Evolutionary conservation across 2,113 vertebrate genomes (phyloP).

Genomic region (Spizaetus ornatus): DNA sequence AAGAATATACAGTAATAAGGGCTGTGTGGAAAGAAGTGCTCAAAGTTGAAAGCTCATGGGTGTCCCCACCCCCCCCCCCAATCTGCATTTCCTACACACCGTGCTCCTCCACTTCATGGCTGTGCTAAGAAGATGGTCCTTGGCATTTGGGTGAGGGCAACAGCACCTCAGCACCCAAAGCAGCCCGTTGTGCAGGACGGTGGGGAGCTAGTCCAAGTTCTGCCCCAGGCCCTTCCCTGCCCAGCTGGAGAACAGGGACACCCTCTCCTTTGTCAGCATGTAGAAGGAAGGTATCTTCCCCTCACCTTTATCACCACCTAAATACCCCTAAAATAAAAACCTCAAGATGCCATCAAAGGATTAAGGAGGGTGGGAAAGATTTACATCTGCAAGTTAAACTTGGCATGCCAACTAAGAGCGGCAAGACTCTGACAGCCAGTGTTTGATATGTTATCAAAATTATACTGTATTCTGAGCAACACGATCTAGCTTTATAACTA

Average conservation of each 20-base stretch:
- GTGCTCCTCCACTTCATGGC: neutral
- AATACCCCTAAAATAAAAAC: neutral
- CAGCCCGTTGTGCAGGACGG: neutral
- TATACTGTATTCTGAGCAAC: neutral
- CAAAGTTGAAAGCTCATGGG: neutral
- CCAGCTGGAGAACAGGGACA: neutral
- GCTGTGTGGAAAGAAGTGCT: neutral
- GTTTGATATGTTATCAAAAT: neutral
- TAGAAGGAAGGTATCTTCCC: neutral
- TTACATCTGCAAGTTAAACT: neutral
- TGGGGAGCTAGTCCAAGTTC: neutral
- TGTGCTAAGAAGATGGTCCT: neutral
- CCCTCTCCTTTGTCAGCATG: neutral
- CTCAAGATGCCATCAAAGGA: neutral
- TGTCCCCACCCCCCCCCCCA: accelerated
- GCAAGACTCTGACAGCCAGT: neutral
- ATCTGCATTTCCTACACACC: neutral
- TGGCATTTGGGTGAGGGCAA: neutral
- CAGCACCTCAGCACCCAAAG: neutral
- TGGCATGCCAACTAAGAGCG: neutral
- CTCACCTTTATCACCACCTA: neutral
- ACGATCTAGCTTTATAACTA: neutral
- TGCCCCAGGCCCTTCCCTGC: neutral
- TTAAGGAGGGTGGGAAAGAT: neutral
- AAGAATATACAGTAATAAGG: neutral